Base-by-base conservation (phyloP, 2,888 invertebrate species). In the Plebejus anna region DNA sequence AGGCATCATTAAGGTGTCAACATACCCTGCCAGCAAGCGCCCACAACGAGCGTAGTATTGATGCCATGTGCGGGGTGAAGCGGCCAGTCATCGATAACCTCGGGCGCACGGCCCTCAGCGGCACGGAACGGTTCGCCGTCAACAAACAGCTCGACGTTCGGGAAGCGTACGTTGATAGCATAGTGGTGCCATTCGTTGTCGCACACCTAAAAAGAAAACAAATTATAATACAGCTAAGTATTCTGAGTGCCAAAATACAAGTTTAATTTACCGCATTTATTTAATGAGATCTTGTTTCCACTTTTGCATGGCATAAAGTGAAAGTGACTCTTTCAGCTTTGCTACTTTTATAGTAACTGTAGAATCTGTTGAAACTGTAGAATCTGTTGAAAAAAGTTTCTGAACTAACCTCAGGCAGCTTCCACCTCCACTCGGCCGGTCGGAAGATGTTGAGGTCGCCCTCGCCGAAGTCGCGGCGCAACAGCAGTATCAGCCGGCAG, bases 141-240 rank as follows among this genome's bases (percentile, higher is more conserved):
- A 79, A 99, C 96, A 88, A 95, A 97, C 78, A 99, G 94, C 80
- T 96, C 96, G 72, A 98, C 97, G 86, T 97, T 97, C 0, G 98
- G 98, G 94, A 98, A 98, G 81, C 98, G 96, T 4, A 99, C 97
- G 87, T 97, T 98, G 70, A 99, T 95, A 0, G 98, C 98, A 92
- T 98, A 99, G 92, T 99, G 99, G 94, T 99, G 99, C 99, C 99
- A 99, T 85, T 98, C 97, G 89, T 98, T 97, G 92, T 99, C 99
- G 93, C 99, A 99, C 75, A 98, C 97, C 95, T 96, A 78, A 0
- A 0, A 47, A 47, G 9, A 47, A 2, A 47, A 47, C 11, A 47
- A 42, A 9, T 42, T 42, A 9, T 9, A 9, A 9, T 42, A 38
- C 5, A 38, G 4, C 38, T 4, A 38, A 3, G 38, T 38, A 4